Percentiles rank a stretch among this genome's conserved stretches.
These are phyloP conservation scores for Plectus sambesii DNA, from an alignment of 1,140 invertebrate species.

Conservation along the genomic window DNA sequence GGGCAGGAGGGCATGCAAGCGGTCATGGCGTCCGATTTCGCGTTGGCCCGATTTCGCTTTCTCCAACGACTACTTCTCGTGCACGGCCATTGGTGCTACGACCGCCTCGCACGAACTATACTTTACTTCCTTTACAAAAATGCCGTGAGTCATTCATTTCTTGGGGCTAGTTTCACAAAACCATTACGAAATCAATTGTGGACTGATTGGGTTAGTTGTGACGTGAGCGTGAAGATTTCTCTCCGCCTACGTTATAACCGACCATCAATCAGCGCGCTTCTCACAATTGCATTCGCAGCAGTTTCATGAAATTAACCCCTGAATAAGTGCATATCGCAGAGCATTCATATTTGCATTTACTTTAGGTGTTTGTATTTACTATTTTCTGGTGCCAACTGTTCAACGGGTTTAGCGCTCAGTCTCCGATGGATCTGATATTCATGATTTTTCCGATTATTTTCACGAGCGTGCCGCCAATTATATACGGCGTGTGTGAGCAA, in stretches of 20 bases:
- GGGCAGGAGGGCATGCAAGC: constrained; percentile 92
- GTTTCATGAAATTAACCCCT: too few relatives aligned
- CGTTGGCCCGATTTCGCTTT: constrained; percentile 75
- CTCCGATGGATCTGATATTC: constrained; percentile 85
- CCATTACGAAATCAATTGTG: too few relatives aligned
- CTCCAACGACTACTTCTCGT: constrained; percentile 72
- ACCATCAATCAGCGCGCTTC: constrained; percentile 26
- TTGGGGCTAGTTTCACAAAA: too few relatives aligned
- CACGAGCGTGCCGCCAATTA: constrained; percentile 75
- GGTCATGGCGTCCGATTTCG: constrained; percentile 92
- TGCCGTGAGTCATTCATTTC: constrained; percentile 58
- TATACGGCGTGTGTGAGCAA: constrained; percentile 66
- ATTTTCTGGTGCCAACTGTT: constrained; percentile 83
- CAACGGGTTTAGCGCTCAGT: constrained; percentile 74
- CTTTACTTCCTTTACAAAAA: constrained; percentile 96
- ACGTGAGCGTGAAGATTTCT: too few relatives aligned
- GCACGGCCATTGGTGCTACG: constrained; percentile 93
- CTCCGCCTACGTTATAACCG: too few relatives aligned
- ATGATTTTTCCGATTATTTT: constrained; percentile 86
- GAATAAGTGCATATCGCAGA: too few relatives aligned
- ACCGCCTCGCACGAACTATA: constrained; percentile 77
- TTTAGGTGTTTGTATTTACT: constrained; percentile 75
- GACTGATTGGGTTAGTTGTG: too few relatives aligned
- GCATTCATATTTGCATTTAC: too few relatives aligned
- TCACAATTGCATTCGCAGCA: constrained; percentile 55